Conservation (phyloP, 2,113 vertebrate species). For the Amazona vittata region DNA sequence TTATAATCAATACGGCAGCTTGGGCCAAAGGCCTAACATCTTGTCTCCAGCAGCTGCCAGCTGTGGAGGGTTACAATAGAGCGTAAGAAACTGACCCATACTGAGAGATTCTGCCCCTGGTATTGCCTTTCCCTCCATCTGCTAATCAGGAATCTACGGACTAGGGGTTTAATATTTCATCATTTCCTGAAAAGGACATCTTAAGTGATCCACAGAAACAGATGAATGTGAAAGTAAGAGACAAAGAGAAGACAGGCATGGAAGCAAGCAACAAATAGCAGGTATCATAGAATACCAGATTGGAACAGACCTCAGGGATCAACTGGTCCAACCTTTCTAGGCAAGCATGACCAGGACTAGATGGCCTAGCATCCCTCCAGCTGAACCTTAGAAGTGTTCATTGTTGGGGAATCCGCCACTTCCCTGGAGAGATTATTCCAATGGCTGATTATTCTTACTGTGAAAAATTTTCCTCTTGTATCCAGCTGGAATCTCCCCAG, state of each 20-base stretch:
- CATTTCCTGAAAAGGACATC: neutral
- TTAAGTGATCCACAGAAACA: neutral
- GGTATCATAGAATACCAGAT: neutral
- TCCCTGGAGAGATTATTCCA: neutral
- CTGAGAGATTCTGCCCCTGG: neutral
- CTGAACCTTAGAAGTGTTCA: neutral
- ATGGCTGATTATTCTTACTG: neutral
- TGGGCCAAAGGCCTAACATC: neutral
- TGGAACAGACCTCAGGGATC: neutral
- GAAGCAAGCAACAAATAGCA: neutral
- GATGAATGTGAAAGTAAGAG: neutral
- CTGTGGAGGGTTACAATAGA: neutral
- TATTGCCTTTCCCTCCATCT: neutral
- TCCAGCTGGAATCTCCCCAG: neutral
- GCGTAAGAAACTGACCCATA: neutral
- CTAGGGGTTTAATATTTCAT: neutral
- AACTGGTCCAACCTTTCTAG: neutral
- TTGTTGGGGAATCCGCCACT: neutral
- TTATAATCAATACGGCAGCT: neutral
- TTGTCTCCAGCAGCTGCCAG: neutral
- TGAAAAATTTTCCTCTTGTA: neutral
- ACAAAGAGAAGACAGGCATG: neutral
- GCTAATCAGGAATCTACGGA: neutral
- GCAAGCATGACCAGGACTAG: neutral
- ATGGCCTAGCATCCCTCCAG: neutral